Conservation (phyloP, 64 coral and sea anemone species). For the Pocillopora verrucosa region DNA sequence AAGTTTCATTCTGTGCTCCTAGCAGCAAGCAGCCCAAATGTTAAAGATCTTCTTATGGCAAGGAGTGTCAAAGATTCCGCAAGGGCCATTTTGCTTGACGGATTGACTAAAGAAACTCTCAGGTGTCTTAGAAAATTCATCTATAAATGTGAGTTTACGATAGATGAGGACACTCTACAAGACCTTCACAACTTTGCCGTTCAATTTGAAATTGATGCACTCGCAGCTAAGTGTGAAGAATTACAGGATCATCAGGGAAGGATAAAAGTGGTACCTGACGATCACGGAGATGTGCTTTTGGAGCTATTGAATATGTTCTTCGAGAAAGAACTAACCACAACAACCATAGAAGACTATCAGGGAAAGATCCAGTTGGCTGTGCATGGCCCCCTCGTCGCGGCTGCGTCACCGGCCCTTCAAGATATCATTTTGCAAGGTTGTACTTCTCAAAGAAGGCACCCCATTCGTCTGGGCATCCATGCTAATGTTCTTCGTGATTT, state of each 20-base stretch:
- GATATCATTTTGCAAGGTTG: neutral
- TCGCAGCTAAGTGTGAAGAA: neutral
- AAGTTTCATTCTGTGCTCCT: constrained; percentile 25
- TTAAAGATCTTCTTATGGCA: constrained; percentile 12
- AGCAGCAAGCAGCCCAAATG: constrained; percentile 5
- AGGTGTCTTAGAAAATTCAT: constrained; percentile 24
- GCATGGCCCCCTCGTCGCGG: constrained; percentile 23
- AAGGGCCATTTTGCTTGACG: neutral
- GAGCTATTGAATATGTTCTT: constrained; percentile 5
- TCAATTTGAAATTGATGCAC: neutral
- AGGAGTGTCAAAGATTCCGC: neutral
- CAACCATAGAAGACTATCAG: neutral
- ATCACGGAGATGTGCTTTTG: constrained; percentile 1
- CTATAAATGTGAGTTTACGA: constrained; percentile 16
- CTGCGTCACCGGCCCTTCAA: neutral
- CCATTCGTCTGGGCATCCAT: constrained; percentile 9
- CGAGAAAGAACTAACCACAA: neutral
- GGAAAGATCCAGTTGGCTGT: neutral
- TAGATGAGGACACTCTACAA: neutral
- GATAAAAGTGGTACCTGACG: neutral
- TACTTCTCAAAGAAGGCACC: neutral
- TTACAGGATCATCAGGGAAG: neutral
- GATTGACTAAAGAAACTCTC: constrained; percentile 5
- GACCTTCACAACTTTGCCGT: constrained; percentile 34
- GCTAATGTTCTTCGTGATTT: neutral